These are phyloP conservation scores for Tenodera sinensis DNA, from an alignment of 2,888 invertebrate genomes.

Conservation along the genomic window DNA sequence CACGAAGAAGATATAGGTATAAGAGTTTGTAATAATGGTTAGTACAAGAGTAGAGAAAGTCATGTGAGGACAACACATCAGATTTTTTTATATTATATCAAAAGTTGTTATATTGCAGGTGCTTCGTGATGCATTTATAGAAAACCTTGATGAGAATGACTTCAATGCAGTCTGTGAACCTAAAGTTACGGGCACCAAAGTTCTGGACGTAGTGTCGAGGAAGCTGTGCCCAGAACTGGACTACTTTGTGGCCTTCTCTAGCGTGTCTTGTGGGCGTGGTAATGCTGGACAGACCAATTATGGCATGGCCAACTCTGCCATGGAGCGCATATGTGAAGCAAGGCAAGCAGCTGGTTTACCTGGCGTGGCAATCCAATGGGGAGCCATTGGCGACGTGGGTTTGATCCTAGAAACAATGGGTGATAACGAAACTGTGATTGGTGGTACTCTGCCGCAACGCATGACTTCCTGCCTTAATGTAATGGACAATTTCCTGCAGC, in stretches of 20 bases:
- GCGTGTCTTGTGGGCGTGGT: conserved; percentile 94
- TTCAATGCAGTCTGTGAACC: conserved; percentile 79
- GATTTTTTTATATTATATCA: background rate
- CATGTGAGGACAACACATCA: too few species aligned
- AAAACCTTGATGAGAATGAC: conserved; percentile 76
- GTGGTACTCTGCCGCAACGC: conserved; percentile 93
- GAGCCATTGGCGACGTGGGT: conserved; percentile 97
- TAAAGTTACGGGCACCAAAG: conserved; percentile 75
- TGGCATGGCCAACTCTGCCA: conserved; percentile 93
- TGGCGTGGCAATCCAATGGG: conserved; percentile 94
- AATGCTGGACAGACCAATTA: conserved; percentile 97
- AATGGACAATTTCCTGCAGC: conserved; percentile 86
- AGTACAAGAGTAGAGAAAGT: too few species aligned
- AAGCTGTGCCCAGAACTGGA: conserved; percentile 75
- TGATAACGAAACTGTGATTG: conserved; percentile 84
- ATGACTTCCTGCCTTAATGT: conserved; percentile 89
- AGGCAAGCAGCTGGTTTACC: conserved; percentile 79
- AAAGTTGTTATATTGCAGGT: conserved; percentile 46
- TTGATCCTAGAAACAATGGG: conserved; percentile 87
- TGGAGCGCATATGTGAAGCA: conserved; percentile 92
- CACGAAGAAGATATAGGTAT: too few species aligned
- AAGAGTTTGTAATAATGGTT: too few species aligned
- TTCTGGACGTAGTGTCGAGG: conserved; percentile 77
- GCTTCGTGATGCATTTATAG: conserved; percentile 79
- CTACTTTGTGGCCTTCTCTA: conserved; percentile 95